These are phyloP conservation scores for Platycheirus albimanus DNA, from an alignment of 2,888 invertebrate genomes.

Conservation along the genomic window DNA sequence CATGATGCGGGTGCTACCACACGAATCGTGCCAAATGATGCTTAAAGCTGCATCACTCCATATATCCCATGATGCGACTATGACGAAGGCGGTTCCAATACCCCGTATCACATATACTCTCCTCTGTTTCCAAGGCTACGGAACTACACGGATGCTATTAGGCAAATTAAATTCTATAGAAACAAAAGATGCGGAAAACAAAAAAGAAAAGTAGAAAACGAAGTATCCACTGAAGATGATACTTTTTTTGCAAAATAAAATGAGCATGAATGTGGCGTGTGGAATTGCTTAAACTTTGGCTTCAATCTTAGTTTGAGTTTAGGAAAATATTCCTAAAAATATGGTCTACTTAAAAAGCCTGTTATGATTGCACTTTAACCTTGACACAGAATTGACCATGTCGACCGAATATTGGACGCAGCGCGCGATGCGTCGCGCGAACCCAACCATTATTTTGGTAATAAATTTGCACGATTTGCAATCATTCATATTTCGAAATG, in stretches of 20 bases:
- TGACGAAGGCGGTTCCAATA: conserved; percentile 32
- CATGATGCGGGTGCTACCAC: conserved; percentile 45
- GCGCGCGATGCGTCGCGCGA: too few species aligned
- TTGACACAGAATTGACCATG: too few species aligned
- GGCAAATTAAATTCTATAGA: conserved; percentile 69
- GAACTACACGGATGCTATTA: conserved; percentile 73
- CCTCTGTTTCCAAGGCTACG: conserved; percentile 43
- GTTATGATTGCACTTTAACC: too few species aligned
- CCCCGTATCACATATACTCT: conserved; percentile 6
- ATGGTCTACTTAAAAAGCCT: too few species aligned
- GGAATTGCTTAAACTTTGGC: background rate
- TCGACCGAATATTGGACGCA: too few species aligned
- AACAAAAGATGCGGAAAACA: conserved; percentile 58
- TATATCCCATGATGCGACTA: conserved; percentile 18
- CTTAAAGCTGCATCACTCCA: conserved; percentile 49
- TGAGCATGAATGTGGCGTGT: background rate
- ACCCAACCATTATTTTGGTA: too few species aligned
- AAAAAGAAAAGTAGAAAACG: conserved; percentile 11
- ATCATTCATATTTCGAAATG: too few species aligned
- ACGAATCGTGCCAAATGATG: conserved; percentile 58
- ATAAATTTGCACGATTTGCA: too few species aligned
- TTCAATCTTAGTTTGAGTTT: too few species aligned
- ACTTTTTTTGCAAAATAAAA: conserved; percentile 1
- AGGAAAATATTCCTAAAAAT: too few species aligned
- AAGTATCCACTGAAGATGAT: conserved; percentile 10